Evolutionary conservation across 2,797 vertebrate genomes (phyloP).

Genomic region (Pteronotus mesoamericanus): DNA sequence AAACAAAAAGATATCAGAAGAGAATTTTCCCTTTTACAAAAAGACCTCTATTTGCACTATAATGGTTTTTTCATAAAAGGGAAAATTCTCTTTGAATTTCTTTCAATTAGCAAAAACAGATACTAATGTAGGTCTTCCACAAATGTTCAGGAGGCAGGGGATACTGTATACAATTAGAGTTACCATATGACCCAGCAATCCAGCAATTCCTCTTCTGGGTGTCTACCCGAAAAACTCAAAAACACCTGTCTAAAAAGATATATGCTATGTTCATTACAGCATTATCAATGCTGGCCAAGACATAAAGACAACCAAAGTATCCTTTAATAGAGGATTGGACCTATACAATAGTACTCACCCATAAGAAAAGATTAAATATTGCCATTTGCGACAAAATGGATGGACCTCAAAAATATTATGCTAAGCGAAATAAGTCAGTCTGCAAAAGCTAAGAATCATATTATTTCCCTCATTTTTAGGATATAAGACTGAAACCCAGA

Average conservation of each 20-base stretch:
- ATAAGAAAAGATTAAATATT: no score
- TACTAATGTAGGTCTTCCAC: neutral
- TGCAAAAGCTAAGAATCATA: no score
- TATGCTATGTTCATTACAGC: neutral
- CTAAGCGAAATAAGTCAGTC: no score
- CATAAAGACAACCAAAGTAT: neutral
- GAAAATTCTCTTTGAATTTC: neutral
- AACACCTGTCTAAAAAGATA: neutral
- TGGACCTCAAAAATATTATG: no score
- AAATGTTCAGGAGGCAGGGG: neutral
- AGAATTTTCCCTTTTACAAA: neutral
- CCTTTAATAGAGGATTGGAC: neutral
- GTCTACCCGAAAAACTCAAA: neutral
- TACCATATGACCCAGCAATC: neutral
- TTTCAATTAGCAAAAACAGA: neutral
- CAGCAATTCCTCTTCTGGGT: neutral
- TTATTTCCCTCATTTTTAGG: no score
- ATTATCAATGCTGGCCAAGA: neutral
- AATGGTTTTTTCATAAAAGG: neutral
- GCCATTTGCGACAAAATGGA: no score
- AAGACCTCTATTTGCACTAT: neutral
- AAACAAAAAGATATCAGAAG: neutral
- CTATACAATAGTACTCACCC: no score
- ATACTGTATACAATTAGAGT: neutral
- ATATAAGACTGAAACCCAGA: no score